Conservation (phyloP, 2,113 vertebrate species). For the Epinephelus lanceolatus region DNA sequence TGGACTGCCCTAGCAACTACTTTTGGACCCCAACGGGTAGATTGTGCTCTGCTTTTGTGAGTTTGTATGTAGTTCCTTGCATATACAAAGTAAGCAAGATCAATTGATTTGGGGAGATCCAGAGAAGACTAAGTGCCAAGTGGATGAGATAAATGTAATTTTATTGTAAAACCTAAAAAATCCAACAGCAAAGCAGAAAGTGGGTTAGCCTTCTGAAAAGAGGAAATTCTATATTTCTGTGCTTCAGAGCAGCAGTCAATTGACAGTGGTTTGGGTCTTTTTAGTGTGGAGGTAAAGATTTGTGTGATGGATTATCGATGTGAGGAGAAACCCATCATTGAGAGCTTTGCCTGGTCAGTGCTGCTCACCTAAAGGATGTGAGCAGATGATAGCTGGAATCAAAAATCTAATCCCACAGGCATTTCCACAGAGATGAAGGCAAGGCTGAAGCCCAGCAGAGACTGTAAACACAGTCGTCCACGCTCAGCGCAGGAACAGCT, state of each 20-base stretch:
- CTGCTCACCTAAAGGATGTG: slow-evolving; percentile 2
- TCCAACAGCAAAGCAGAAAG: not conserved
- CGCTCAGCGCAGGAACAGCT: not conserved
- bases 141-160: not conserved
- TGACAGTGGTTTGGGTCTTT: not conserved
- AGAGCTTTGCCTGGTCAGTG: slow-evolving; percentile 25
- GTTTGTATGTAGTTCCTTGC: too few species aligned
- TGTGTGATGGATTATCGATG: slow-evolving; percentile 23
- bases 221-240: slow-evolving; percentile 1
- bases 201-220: not conserved
- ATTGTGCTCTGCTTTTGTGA: too few species aligned
- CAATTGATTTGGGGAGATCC: not conserved
- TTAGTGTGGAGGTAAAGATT: slow-evolving; percentile 8
- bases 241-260: slow-evolving; percentile 27
- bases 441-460: slow-evolving; percentile 12
- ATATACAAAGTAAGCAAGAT: not conserved
- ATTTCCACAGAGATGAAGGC: slow-evolving; percentile 37
- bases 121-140: not conserved
- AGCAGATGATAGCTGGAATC: slow-evolving; percentile 27
- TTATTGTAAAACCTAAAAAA: not conserved
- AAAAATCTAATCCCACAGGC: slow-evolving; percentile 35
- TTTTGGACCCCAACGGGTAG: too few species aligned
- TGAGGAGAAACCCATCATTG: slow-evolving; percentile 14
- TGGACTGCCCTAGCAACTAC: too few species aligned
- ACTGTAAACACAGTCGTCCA: slow-evolving; percentile 5